Evolutionary conservation across 2,113 vertebrate species (phyloP).

Genomic region (Coreoperca whiteheadi): DNA sequence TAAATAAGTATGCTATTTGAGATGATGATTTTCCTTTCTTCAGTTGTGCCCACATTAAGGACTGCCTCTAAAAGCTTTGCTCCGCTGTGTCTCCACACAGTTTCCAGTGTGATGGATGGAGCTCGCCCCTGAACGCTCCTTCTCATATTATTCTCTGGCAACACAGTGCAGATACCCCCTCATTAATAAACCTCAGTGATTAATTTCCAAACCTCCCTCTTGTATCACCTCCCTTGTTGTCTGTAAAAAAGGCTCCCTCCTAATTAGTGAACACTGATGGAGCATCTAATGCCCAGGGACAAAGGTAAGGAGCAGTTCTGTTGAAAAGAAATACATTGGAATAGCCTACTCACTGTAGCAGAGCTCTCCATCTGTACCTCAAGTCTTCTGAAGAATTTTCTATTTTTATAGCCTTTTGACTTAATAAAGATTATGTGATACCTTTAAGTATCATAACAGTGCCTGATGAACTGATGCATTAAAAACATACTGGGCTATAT

Average conservation of each 20-base stretch:
- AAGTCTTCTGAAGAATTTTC: background rate
- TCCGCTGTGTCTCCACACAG: conserved; percentile 19
- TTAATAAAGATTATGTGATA: background rate
- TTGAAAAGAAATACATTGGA: conserved; percentile 51
- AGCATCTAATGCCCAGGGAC: conserved; percentile 53
- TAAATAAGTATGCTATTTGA: conserved; percentile 36
- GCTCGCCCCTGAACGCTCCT: conserved; percentile 49
- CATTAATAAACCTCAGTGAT: conserved; percentile 80
- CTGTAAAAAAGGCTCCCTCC: conserved; percentile 63
- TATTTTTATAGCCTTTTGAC: background rate
- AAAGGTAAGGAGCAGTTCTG: conserved; percentile 23
- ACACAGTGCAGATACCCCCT: conserved; percentile 64
- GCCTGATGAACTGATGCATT: background rate
- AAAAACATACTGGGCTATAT: background rate
- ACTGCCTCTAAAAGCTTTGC: conserved; percentile 56
- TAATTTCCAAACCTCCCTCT: conserved; percentile 70
- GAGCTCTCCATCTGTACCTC: conserved; percentile 31
- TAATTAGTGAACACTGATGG: conserved; percentile 77
- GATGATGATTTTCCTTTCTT: conserved; percentile 33
- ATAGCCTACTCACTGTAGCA: conserved; percentile 7
- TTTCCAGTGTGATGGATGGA: conserved; percentile 72
- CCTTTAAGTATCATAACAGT: background rate
- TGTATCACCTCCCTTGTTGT: conserved; percentile 65
- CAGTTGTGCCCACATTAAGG: conserved; percentile 24
- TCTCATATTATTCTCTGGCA: conserved; percentile 73